phyloP scores from a whole-genome alignment of 2,888 invertebrate genomes.

The Tortricodes alternella region DNA sequence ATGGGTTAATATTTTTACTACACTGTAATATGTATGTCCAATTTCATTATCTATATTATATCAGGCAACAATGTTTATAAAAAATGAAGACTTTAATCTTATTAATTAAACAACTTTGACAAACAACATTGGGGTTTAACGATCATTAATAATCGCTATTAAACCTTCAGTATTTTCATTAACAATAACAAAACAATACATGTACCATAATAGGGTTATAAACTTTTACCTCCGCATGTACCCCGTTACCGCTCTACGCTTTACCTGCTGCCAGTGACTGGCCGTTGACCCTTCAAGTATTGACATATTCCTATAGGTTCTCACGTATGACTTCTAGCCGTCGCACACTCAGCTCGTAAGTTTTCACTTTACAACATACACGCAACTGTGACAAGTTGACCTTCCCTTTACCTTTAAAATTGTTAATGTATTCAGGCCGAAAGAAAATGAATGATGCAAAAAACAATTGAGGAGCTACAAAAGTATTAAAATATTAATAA shows the following conservation, averaged over 20 bases:
- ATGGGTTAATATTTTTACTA: too few species aligned
- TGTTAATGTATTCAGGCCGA: constrained; percentile 28
- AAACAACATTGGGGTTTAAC: too few species aligned
- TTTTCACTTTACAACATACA: constrained; percentile 50
- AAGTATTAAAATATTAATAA: too few species aligned
- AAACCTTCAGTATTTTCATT: constrained; percentile 23
- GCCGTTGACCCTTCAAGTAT: constrained; percentile 81
- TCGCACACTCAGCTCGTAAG: constrained; percentile 50
- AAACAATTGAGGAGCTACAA: too few species aligned
- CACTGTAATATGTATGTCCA: too few species aligned
- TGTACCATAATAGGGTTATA: constrained; percentile 28
- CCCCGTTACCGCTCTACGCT: constrained; percentile 64
- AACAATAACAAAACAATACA: constrained; percentile 17
- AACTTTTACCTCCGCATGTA: constrained; percentile 28
- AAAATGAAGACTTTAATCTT: too few species aligned
- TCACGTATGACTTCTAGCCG: constrained; percentile 70
- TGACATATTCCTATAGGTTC: constrained; percentile 82
- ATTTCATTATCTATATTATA: too few species aligned
- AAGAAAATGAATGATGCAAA: neutral
- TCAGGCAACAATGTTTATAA: too few species aligned
- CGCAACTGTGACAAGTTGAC: constrained; percentile 39
- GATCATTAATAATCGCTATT: neutral
- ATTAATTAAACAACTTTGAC: too few species aligned
- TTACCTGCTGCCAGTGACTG: constrained; percentile 68
- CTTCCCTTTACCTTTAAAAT: constrained; percentile 37